Base-by-base conservation (phyloP, 30 jellyfish, hydroid and myxozoan species). In the Chrysaora quinquecirrha region DNA sequence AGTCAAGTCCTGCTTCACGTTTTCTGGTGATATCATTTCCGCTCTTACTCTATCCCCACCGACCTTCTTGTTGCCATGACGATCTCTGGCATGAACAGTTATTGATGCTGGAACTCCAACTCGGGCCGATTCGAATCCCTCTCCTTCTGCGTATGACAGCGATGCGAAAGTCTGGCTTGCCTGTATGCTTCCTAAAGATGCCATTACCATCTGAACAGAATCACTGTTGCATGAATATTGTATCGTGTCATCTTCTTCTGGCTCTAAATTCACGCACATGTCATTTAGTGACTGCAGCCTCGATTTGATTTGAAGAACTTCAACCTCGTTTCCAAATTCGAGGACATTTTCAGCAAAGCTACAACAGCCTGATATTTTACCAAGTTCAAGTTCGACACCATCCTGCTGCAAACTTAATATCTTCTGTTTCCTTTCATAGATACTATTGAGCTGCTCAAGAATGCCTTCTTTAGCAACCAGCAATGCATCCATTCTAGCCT, bases 131-230 rank as follows among this genome's bases (percentile, higher is more conserved):
- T 94, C 99, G 69, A 94, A 83, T 10, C 97, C 97, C 27, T 94
- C 99, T 9, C 99, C 99, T 34, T 88, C 95, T 7, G 99, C 99
- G 78, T 94, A 94, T 29, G 99, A 94, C 54, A 94, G 86, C 52
- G 97, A 77, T 11, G 99, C 99, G 63, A 94, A 94, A 1, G 99
- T 94, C 32, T 88, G 95, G 68, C 96, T 94, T n/a, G 99, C 92
- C 58, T 78, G 86, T 18, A 94, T 89, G 66, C 85, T 82, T 1
- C 99, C 99, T 12, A 94, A 65, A 0, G 97, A 87, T 48, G 90
- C 97, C 93, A 87, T 87, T 35, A 82, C 94, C 22, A 87, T 65
- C 33, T 86, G 96, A 21, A 86, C 74, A 10, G 96, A 86, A 49
- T 85, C 96, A 63, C 84, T 79, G 82, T 86, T 96, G 80, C 88